Evolutionary conservation across 2,113 vertebrate species (phyloP), one percentile per base, ranked within the genome.

Genomic region (Agelaius phoeniceus): DNA sequence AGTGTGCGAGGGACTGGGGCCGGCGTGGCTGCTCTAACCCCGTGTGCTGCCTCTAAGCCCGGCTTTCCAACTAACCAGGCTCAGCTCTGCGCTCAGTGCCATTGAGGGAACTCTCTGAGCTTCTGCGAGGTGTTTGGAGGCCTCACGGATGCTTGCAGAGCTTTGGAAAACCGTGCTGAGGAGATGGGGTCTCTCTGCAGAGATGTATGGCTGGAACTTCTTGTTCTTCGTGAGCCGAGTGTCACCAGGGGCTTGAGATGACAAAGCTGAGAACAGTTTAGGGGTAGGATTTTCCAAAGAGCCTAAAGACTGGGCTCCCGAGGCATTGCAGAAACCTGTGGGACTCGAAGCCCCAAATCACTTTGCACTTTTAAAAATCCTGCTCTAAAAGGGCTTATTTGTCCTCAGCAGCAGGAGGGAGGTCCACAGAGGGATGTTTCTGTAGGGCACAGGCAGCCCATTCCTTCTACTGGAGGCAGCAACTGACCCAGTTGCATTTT

Each of bases 401-500:
- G 93, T 96, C 90, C 90, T 90, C 65, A 61, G 13, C 92, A 79
- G 94, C 93, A 84, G 96, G 92, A 89, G 90, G 48, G 58, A 66
- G 75, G 51, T 73, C 90, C 71, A 16, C 51, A 11, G 87, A 71
- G 93, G 43, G 27, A 54, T 69, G 80, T 61, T 93, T 95, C 96
- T 93, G 78, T 4, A 65, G 88, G 96, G 93, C 80, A 52, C 39
- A 46, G 63, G 66, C 77, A 63, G 73, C 89, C 79, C 90, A 15
- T 92, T 87, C 65, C 80, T 96, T 79, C 86, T 69, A 67, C 97
- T 94, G 46, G 86, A 96, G 96, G 97, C 95, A 80, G 92, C 94
- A 87, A 26, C 86, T 97, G 97, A 97, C 97, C 97, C 95, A 97
- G 88, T 93, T 97, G 82, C 94, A 79, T 94, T 84, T 96, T 96